Evolutionary conservation across 2,888 invertebrate genomes (phyloP).

Genomic region (Callinectes sapidus): DNA sequence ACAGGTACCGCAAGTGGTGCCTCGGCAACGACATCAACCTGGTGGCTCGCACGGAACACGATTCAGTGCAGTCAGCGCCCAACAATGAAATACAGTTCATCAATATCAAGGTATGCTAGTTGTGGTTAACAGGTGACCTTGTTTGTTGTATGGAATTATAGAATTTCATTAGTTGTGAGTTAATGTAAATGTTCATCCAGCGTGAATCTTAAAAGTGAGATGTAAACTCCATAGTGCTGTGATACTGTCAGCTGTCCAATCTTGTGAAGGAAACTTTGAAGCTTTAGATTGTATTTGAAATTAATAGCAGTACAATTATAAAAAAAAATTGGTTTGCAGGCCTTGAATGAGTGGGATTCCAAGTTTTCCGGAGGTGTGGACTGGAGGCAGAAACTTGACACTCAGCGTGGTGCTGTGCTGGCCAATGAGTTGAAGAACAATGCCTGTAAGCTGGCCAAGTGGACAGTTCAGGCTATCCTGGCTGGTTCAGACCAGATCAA

Average conservation of each 20-base stretch:
- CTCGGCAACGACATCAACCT: slow-evolving; percentile 93
- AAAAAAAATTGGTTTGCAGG: slow-evolving; percentile 75
- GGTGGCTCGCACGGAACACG: slow-evolving; percentile 96
- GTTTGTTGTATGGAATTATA: not conserved
- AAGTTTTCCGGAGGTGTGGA: slow-evolving; percentile 96
- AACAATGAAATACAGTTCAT: slow-evolving; percentile 91
- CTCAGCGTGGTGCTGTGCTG: slow-evolving; percentile 97
- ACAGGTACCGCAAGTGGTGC: slow-evolving; percentile 97
- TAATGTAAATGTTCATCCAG: too few relatives aligned
- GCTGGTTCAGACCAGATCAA: slow-evolving; percentile 98
- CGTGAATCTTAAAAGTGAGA: too few relatives aligned
- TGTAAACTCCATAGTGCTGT: too few relatives aligned
- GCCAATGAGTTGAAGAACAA: slow-evolving; percentile 99
- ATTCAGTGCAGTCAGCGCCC: slow-evolving; percentile 92
- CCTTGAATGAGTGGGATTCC: slow-evolving; percentile 99
- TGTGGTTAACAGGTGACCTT: not conserved
- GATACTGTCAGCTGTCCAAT: too few relatives aligned
- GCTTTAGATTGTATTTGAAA: too few relatives aligned
- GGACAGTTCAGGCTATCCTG: slow-evolving; percentile 96
- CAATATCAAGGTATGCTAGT: slow-evolving; percentile 83
- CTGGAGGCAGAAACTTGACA: slow-evolving; percentile 98
- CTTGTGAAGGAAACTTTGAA: too few relatives aligned
- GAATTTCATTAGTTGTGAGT: not conserved
- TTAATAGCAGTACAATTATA: too few relatives aligned
- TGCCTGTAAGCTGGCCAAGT: slow-evolving; percentile 99